phyloP scores from a whole-genome alignment of 2,113 vertebrate species.

The Caranx ignobilis region DNA sequence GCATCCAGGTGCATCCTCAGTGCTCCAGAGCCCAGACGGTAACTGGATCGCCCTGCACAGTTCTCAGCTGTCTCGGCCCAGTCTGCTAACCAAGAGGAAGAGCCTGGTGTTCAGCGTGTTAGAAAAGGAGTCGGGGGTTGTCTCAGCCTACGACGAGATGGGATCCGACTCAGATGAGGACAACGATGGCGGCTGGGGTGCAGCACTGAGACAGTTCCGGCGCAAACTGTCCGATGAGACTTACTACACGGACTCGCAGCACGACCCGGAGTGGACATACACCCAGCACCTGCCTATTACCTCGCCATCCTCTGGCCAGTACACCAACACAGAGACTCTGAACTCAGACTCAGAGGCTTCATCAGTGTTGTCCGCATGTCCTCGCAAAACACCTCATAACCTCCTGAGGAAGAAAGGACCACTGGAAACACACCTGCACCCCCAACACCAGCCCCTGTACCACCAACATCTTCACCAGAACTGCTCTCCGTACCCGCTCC shows the following conservation, averaged over 20 bases:
- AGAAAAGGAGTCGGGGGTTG: conserved; percentile 89
- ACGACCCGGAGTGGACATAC: conserved; percentile 84
- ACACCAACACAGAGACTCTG: conserved; percentile 89
- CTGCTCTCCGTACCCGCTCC: conserved; percentile 55
- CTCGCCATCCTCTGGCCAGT: conserved; percentile 87
- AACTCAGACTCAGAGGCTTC: conserved; percentile 93
- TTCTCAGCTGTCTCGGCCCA: conserved; percentile 83
- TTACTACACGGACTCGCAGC: conserved; percentile 84
- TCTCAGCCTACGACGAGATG: conserved; percentile 94
- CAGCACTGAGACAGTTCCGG: conserved; percentile 76
- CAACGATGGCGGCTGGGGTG: conserved; percentile 75
- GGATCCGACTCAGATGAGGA: conserved; percentile 89
- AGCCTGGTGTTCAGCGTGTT: conserved; percentile 89
- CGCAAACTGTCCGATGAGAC: conserved; percentile 83
- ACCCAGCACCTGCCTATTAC: conserved; percentile 83
- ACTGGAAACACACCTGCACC: conserved; percentile 64
- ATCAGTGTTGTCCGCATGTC: conserved; percentile 83
- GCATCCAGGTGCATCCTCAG: conserved; percentile 84
- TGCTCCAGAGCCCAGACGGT: conserved; percentile 93
- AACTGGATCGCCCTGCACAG: conserved; percentile 96
- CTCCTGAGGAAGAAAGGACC: conserved; percentile 83
- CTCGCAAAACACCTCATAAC: conserved; percentile 71
- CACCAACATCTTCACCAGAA: conserved; percentile 71
- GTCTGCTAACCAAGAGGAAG: conserved; percentile 91
- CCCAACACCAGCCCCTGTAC: conserved; percentile 66